These are phyloP conservation scores for Drosophila phalerata DNA, from an alignment of 2,888 invertebrate species.

Conservation along the genomic window DNA sequence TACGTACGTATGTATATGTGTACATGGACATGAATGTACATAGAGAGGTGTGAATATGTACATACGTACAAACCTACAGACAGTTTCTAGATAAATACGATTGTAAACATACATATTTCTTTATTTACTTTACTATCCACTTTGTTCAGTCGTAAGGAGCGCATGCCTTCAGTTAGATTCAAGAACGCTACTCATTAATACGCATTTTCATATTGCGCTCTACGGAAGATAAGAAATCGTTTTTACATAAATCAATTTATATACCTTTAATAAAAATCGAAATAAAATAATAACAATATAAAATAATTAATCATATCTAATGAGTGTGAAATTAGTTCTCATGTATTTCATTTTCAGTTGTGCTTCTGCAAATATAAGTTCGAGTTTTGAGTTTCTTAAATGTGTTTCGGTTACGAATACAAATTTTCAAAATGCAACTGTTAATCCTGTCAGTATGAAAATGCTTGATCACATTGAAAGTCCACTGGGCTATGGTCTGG, in stretches of 20 bases:
- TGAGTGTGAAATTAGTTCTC: conserved; percentile 40
- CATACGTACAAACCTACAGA: conserved; percentile 14
- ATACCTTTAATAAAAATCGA: not conserved
- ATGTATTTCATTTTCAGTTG: conserved; percentile 51
- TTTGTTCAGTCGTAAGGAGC: conserved; percentile 38
- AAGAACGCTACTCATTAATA: conserved; percentile 41
- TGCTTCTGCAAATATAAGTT: conserved; percentile 31
- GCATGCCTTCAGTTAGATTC: conserved; percentile 46
- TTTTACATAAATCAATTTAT: conserved; percentile 1
- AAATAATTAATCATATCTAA: conserved; percentile 32
- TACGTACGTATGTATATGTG: not conserved
- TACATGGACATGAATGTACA: conserved; percentile 17
- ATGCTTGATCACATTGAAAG: conserved; percentile 27
- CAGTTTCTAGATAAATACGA: conserved; percentile 28
- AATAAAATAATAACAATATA: conserved; percentile 12
- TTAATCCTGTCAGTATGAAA: conserved; percentile 12
- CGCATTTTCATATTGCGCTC: conserved; percentile 36
- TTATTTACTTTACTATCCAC: conserved; percentile 55
- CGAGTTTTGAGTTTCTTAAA: conserved; percentile 17
- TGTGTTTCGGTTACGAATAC: conserved; percentile 31
- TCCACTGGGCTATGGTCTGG: conserved; percentile 38
- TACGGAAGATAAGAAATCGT: conserved; percentile 42
- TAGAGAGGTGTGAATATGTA: conserved; percentile 17
- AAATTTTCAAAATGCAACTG: conserved; percentile 10
- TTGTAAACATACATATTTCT: conserved; percentile 32